phyloP scores from a whole-genome alignment of 2,113 vertebrate species.

The Macquaria australasica region DNA sequence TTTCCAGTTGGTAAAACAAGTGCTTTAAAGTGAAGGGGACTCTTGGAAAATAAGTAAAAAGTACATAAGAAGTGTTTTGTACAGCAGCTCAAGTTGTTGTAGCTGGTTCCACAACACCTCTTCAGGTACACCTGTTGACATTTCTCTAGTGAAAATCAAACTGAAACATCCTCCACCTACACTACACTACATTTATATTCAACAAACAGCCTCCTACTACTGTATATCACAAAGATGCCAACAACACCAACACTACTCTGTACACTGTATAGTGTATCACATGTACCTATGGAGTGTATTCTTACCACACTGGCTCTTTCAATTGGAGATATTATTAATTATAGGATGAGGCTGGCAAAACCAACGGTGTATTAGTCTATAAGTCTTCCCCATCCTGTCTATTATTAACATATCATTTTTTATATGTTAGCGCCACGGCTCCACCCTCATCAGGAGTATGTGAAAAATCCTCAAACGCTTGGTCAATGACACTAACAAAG shows the following conservation, averaged over 20 bases:
- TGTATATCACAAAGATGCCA: not conserved
- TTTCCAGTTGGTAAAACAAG: conserved; percentile 2
- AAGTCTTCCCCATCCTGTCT: not conserved
- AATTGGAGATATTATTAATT: not conserved
- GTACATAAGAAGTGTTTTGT: not conserved
- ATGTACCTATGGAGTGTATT: not conserved
- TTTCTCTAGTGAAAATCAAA: not conserved
- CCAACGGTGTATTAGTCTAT: not conserved
- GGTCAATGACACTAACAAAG: not conserved
- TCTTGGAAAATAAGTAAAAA: not conserved
- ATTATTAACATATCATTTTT: no score
- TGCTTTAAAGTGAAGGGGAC: not conserved
- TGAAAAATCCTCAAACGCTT: not conserved
- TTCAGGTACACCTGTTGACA: not conserved
- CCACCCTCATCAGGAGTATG: no score
- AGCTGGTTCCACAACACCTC: not conserved
- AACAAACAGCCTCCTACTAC: not conserved
- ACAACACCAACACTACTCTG: not conserved
- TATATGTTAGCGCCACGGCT: not conserved
- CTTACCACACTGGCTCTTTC: not conserved
- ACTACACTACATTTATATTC: not conserved
- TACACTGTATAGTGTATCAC: not conserved
- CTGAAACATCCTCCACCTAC: not conserved
- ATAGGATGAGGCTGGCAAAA: not conserved
- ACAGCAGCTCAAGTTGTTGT: not conserved